These are phyloP conservation scores for Agonum fuliginosum DNA, from an alignment of 2,888 invertebrate genomes.

Conservation along the genomic window DNA sequence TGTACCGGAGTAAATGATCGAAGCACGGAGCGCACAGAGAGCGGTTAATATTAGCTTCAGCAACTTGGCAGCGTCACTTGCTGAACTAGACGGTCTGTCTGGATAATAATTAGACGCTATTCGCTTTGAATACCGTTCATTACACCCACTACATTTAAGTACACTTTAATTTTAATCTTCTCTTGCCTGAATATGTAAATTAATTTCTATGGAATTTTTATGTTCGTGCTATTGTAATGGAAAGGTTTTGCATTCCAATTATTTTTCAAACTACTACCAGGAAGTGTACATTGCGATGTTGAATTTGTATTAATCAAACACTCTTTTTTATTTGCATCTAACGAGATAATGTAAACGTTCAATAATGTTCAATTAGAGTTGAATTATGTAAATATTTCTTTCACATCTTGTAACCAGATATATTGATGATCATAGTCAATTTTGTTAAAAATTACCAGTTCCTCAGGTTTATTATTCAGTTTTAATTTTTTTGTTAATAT, in stretches of 20 bases:
- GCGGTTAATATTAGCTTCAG: background rate
- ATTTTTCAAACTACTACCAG: background rate
- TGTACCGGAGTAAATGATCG: slow-evolving; percentile 17
- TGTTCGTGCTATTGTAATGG: background rate
- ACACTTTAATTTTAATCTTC: slow-evolving; percentile 37
- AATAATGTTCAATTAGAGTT: background rate
- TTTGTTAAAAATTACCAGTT: no score
- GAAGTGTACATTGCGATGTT: slow-evolving; percentile 4
- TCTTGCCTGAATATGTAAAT: slow-evolving; percentile 30
- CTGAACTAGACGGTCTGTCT: slow-evolving; percentile 29
- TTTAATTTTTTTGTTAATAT: no score
- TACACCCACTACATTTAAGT: slow-evolving; percentile 41
- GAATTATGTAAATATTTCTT: no score
- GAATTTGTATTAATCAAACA: background rate
- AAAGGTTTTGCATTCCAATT: background rate
- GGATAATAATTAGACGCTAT: slow-evolving; percentile 41
- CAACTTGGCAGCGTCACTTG: slow-evolving; percentile 6
- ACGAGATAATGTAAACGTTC: no score
- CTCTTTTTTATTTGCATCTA: no score
- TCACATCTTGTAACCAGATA: no score
- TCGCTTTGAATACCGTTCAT: slow-evolving; percentile 35
- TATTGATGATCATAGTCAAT: no score
- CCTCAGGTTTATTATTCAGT: no score
- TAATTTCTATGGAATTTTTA: slow-evolving; percentile 10
- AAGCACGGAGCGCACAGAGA: no score